A percentile compares a stretch with the other conserved stretches of the same genome.
phyloP scores from a whole-genome alignment of 1,140 invertebrate genomes.

The Episyrphus balteatus region DNA sequence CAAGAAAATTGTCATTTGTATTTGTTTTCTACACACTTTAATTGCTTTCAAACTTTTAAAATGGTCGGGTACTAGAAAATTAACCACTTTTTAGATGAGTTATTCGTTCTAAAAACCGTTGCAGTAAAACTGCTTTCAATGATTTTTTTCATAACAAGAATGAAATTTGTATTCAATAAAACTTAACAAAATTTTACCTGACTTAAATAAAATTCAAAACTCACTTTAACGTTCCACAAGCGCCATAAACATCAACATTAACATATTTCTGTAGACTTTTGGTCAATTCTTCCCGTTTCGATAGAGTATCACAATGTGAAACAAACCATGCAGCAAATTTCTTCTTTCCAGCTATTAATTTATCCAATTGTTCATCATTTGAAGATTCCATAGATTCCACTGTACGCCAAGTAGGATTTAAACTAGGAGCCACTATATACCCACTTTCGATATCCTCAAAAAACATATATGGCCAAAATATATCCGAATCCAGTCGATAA shows the following conservation, averaged over 20 bases:
- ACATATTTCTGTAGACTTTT: conserved; percentile 44
- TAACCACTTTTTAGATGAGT: no score
- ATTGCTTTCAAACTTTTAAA: no score
- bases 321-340: conserved; percentile 48
- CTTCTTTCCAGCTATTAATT: conserved; percentile 34
- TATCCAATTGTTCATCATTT: conserved; percentile 12
- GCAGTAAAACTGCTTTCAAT: no score
- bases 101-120: no score
- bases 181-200: no score
- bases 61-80: no score
- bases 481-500: conserved; percentile 51
- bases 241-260: conserved; percentile 54
- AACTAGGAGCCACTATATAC: conserved; percentile 16
- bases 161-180: no score
- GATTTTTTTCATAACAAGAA: no score
- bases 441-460: conserved; percentile 23
- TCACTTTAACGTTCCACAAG: conserved; percentile 39
- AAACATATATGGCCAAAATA: conserved; percentile 48
- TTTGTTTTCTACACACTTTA: no score
- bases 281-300: conserved; percentile 43
- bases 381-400: not conserved
- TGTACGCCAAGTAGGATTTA: conserved; percentile 15
- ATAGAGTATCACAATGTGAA: conserved; percentile 46
- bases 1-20: no score
- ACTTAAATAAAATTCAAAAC: conserved; percentile 6